A percentile compares a stretch with the other conserved stretches of the same genome.
phyloP scores from a whole-genome alignment of 2,888 invertebrate species.

The Harpagoxenus sublaevis region DNA sequence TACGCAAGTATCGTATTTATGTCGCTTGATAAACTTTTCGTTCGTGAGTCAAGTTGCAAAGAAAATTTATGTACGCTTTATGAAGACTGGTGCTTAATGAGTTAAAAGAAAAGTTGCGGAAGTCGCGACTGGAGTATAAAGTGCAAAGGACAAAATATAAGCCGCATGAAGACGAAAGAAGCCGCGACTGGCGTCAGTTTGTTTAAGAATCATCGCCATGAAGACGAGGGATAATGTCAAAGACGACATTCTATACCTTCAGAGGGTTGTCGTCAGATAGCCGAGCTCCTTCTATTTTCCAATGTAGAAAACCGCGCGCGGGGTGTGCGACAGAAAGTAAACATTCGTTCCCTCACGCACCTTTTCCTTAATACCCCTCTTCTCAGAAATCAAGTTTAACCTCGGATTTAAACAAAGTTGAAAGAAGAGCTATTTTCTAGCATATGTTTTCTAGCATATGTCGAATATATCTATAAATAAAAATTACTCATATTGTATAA shows the following conservation, averaged over 20 bases:
- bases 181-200: slow-evolving; percentile 18
- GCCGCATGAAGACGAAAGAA: not conserved
- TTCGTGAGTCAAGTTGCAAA: not conserved
- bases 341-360: slow-evolving; percentile 11
- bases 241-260: slow-evolving; percentile 45
- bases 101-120: slow-evolving; percentile 37
- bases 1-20: not conserved
- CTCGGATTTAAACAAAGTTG: slow-evolving; percentile 16
- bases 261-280: slow-evolving; percentile 6
- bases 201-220: slow-evolving; percentile 46
- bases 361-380: not conserved
- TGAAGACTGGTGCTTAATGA: slow-evolving; percentile 23
- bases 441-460: too few species aligned
- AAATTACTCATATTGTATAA: not conserved
- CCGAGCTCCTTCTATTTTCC: slow-evolving; percentile 33
- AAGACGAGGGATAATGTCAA: slow-evolving; percentile 49
- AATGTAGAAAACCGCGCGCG: slow-evolving; percentile 28
- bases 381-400: slow-evolving; percentile 20
- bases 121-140: slow-evolving; percentile 21
- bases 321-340: slow-evolving; percentile 26
- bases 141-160: slow-evolving; percentile 13
- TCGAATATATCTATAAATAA: too few species aligned
- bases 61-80: slow-evolving; percentile 18
- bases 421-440: not conserved
- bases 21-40: slow-evolving; percentile 16